Conservation (phyloP, 2,113 vertebrate species). For the Eclectus roratus region DNA sequence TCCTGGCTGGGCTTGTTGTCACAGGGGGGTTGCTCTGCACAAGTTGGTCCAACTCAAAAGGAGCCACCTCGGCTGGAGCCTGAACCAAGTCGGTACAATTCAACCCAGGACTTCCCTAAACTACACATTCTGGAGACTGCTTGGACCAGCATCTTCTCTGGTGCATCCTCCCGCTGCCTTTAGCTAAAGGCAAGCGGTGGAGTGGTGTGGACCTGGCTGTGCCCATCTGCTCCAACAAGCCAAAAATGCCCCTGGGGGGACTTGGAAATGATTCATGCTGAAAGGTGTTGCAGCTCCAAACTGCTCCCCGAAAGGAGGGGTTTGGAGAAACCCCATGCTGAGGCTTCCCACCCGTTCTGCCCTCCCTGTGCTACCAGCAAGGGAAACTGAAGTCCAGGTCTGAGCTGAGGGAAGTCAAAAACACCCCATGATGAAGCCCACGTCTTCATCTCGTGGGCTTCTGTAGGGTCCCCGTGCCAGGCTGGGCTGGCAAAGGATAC, state of each 20-base stretch:
- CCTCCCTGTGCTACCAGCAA: background rate
- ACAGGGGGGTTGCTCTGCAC: background rate
- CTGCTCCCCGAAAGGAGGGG: background rate
- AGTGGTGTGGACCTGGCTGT: background rate
- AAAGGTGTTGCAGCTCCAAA: background rate
- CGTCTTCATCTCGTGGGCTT: accelerated
- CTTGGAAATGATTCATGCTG: background rate
- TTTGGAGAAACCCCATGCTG: background rate
- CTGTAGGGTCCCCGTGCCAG: accelerated
- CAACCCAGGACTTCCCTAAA: background rate
- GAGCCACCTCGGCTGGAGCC: accelerated
- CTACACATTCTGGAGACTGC: background rate
- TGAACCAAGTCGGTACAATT: background rate
- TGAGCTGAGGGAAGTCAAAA: background rate
- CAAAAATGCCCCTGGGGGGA: background rate
- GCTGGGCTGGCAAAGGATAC: background rate
- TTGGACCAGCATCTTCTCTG: background rate
- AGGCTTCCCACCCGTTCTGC: background rate
- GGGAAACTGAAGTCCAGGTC: accelerated
- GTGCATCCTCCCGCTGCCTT: background rate
- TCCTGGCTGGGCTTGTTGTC: accelerated
- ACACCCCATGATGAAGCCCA: background rate
- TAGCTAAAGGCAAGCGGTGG: background rate
- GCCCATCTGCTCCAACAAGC: background rate
- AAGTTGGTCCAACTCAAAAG: background rate